A percentile compares a stretch with the other conserved stretches of the same genome.
Evolutionary conservation across 92 coral and sea anemone species (phyloP).

Genomic region (Galaxea fascicularis): DNA sequence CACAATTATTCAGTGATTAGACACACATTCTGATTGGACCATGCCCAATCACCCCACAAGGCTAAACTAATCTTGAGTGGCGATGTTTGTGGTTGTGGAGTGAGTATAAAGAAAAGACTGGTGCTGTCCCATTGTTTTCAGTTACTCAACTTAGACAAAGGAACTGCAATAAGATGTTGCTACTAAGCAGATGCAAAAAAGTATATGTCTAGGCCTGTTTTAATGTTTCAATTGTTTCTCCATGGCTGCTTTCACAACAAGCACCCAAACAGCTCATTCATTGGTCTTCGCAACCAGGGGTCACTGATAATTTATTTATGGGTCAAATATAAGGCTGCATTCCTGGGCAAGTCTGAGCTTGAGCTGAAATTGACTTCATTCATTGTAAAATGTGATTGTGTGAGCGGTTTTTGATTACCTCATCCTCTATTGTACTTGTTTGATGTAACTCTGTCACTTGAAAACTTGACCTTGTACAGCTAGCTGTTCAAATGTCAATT

Average conservation of each 20-base stretch:
- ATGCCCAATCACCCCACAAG: conserved; percentile 33
- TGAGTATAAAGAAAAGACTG: background rate
- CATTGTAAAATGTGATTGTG: background rate
- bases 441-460: background rate
- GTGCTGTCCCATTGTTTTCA: conserved; percentile 8
- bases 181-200: background rate
- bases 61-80: background rate
- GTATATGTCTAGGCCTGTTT: conserved; percentile 26
- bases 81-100: background rate
- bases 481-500: too few relatives aligned
- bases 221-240: background rate
- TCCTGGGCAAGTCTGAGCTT: conserved; percentile 2
- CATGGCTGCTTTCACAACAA: background rate
- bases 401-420: background rate
- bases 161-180: background rate
- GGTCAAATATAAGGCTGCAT: background rate
- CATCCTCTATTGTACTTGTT: background rate
- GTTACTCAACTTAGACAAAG: conserved; percentile 8
- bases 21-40: conserved; percentile 13
- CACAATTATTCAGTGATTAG: conserved; percentile 38
- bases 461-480: background rate
- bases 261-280: background rate
- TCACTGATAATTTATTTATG: background rate
- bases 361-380: background rate
- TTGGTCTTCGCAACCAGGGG: background rate